These are phyloP conservation scores for Tetranychus cinnabarinus DNA, from an alignment of 1,140 invertebrate species.

Conservation along the genomic window DNA sequence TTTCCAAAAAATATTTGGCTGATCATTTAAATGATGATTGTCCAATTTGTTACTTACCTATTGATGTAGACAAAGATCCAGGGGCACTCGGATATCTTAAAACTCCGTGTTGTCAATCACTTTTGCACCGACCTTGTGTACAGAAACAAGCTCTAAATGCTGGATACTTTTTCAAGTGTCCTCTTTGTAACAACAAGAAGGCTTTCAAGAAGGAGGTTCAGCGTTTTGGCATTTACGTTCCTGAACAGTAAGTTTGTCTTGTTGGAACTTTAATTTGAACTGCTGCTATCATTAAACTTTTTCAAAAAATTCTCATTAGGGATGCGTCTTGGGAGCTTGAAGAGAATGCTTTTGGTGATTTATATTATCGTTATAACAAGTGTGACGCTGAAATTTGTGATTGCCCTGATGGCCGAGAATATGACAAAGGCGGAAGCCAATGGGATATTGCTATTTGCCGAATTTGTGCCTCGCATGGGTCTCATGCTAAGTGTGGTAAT, in stretches of 20 bases:
- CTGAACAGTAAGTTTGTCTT: constrained; percentile 20
- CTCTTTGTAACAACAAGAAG: constrained; percentile 35
- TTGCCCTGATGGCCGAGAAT: constrained; percentile 30
- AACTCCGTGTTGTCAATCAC: constrained; percentile 33
- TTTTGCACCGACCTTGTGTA: constrained; percentile 10
- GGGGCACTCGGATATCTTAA: constrained; percentile 15
- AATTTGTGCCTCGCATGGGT: not conserved
- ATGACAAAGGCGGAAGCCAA: constrained; percentile 14
- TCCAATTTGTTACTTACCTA: constrained; percentile 30
- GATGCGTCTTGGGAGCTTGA: constrained; percentile 42
- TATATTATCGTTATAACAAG: constrained; percentile 28
- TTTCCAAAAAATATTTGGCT: constrained; percentile 11
- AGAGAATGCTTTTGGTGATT: constrained; percentile 34
- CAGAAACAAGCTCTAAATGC: constrained; percentile 33
- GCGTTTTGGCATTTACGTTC: constrained; percentile 36
- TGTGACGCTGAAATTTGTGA: constrained; percentile 32
- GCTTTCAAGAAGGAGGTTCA: constrained; percentile 34
- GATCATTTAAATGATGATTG: constrained; percentile 20
- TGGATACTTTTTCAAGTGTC: constrained; percentile 42
- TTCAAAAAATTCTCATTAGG: not conserved
- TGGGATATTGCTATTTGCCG: not conserved
- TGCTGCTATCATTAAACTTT: too few species aligned
- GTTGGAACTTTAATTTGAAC: too few species aligned
- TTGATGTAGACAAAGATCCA: constrained; percentile 19
- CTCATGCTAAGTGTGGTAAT: not conserved